phyloP scores from a whole-genome alignment of 1,140 invertebrate species.

The Drepana arcuata region DNA sequence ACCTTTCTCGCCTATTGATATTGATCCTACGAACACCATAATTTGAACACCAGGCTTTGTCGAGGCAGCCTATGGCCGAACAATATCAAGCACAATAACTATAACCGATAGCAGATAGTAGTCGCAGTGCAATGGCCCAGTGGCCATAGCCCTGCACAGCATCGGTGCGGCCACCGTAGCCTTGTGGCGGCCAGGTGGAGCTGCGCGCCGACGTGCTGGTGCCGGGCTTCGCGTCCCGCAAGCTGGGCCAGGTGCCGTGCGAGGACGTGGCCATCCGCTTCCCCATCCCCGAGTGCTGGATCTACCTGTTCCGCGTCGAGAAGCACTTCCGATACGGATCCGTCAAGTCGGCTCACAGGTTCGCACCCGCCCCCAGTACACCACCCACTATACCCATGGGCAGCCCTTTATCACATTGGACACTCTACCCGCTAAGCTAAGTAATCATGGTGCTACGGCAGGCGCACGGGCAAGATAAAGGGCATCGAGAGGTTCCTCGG shows the following conservation, averaged over 20 bases:
- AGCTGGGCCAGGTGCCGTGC: constrained; percentile 95
- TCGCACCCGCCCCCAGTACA: not conserved
- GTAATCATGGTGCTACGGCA: constrained; percentile 19
- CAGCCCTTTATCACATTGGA: not conserved
- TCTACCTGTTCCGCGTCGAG: constrained; percentile 98
- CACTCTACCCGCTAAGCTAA: too few relatives aligned
- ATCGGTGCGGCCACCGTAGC: too few relatives aligned
- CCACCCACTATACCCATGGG: too few relatives aligned
- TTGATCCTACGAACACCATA: too few relatives aligned
- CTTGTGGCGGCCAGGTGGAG: constrained; percentile 82
- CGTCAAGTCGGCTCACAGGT: constrained; percentile 94
- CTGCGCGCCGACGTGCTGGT: constrained; percentile 95
- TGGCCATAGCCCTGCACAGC: too few relatives aligned
- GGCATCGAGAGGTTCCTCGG: constrained; percentile 95
- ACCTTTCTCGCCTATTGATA: too few relatives aligned
- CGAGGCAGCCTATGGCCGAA: too few relatives aligned
- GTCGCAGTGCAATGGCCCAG: too few relatives aligned
- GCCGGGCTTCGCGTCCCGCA: constrained; percentile 95
- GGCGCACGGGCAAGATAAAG: constrained; percentile 92
- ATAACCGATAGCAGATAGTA: too few relatives aligned
- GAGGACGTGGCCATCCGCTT: constrained; percentile 98
- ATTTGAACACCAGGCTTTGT: too few relatives aligned
- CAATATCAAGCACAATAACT: too few relatives aligned
- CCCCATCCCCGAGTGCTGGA: constrained; percentile 99
- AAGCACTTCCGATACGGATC: constrained; percentile 99